Conservation (phyloP, 2,113 vertebrate species). For the Cheirogaleus medius region DNA sequence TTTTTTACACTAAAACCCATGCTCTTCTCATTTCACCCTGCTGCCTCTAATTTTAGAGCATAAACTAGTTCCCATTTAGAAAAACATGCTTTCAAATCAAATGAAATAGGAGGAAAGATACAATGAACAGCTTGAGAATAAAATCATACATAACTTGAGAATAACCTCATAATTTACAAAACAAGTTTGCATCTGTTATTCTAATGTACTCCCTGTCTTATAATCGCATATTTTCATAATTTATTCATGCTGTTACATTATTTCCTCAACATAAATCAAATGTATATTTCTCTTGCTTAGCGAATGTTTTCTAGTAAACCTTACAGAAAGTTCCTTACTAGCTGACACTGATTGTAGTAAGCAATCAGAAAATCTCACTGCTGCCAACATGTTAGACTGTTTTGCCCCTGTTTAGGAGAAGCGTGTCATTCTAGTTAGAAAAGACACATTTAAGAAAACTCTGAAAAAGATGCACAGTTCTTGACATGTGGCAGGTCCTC, state of each 20-base stretch:
- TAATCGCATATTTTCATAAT: constrained; percentile 69
- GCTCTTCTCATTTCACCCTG: constrained; percentile 15
- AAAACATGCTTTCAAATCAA: constrained; percentile 66
- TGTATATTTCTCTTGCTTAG: constrained; percentile 45
- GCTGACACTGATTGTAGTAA: neutral
- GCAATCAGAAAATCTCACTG: constrained; percentile 1
- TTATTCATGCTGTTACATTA: constrained; percentile 64
- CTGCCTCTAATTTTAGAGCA: constrained; percentile 65
- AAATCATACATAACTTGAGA: constrained; percentile 68
- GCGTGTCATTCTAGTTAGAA: neutral
- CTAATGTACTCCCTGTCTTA: constrained; percentile 36
- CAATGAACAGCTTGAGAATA: constrained; percentile 68
- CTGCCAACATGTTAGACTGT: neutral
- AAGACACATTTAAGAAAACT: neutral
- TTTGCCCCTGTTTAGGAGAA: neutral
- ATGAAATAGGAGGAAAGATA: constrained; percentile 64
- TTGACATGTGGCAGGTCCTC: neutral
- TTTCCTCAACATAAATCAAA: constrained; percentile 50
- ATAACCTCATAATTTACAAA: constrained; percentile 75
- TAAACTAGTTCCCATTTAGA: constrained; percentile 49
- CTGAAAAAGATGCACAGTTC: neutral
- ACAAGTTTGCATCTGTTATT: constrained; percentile 73
- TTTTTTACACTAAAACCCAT: neutral
- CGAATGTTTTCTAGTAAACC: constrained; percentile 30
- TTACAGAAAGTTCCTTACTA: constrained; percentile 16